Evolutionary conservation across 2,888 invertebrate genomes (phyloP), one percentile per base, ranked within the genome.

Genomic region (Coelinius sp.): DNA sequence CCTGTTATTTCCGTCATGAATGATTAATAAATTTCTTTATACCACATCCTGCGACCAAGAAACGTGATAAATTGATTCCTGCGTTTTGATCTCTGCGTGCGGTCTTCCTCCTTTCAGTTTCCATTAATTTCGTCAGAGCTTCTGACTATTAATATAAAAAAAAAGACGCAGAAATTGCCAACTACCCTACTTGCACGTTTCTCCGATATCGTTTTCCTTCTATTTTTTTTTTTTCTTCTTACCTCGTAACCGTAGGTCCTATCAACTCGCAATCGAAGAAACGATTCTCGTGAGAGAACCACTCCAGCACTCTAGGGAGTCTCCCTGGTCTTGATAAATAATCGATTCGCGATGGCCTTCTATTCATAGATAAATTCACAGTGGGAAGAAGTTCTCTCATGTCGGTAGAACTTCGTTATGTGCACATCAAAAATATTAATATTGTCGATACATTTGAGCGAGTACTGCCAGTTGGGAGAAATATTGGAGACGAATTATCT

Each of bases 281-380:
- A 78, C 71, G 59, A 59, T 59, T 31, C 59, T 59, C 77, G 76
- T 73, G 78, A 78, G 77, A 76, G 59, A 59, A 59, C 56, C 27
- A 31, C 53, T 44, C 62, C 27, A 41, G 70, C 65, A 70, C 66
- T 73, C 76, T 71, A 31, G 75, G 71, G 76, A 74, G 73, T 70
- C 66, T 69, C 53, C 24, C 31, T 66, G 46, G 56, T 46, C 59
- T 53, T 75, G 80, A 81, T 85, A 84, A 85, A 84, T 81, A 82
- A 83, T 83, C 80, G 78, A 82, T 83, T 83, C 79, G 80, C 74
- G 75, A 81, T 83, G 82, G 75, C 73, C 81, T 81, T 79, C 78
- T 77, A 77, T 80, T 14, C 31, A 12, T 20, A 49, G 46, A 56
- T 56, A 56, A 56, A 56, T 56, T 56, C 27, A 14, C 27, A 56